Evolutionary conservation across 2,113 vertebrate genomes (phyloP), one percentile per base, ranked within the genome.

Genomic region (Grammomys surdaster): DNA sequence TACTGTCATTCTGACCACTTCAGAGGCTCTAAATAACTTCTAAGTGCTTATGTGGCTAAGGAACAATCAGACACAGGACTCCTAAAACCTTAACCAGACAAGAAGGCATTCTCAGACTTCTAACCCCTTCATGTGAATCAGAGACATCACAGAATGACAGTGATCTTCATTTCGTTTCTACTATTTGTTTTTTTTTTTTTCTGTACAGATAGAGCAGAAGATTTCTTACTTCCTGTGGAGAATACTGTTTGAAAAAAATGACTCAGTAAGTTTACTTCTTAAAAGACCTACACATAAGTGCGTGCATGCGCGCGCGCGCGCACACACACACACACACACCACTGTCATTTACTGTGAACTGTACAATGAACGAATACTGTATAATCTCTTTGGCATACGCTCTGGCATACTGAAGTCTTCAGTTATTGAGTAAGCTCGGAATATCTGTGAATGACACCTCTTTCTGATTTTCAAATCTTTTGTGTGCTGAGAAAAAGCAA

Each of bases 401-500:
- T 40, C 16, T 17, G 33, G 7, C 40, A 48, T 46, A 7, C 60
- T 33, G 16, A 31, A 94, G 67, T 31, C 4, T 46, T 26, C 40
- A 24, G 28, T 48, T 17, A 70, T 10, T 76, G n/a, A 93, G 0
- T 86, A 20, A 96, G 81, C 14, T 89, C 85, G 56, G 13, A 24
- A 48, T n/a, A 72, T 43, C 75, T 16, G 19, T 72, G 43, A 96
- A 91, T 72, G 36, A 58, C n/a, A n/a, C 40, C 40, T 5, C 20
- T 43, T 91, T 89, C 10, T 70, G 16, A 58, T 93, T 72, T 96
- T 70, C 16, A 93, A 77, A 77, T 67, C 16, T 46, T 94, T 77
- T 90, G 67, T 10, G 12, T 80, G 24, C 63, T 75, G 65, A 85
- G 73, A 93, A 85, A 90, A 94, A 36, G 20, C 54, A 90, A 87